Base-by-base conservation (phyloP, 2,888 invertebrate genomes). In the Himalopsyche anomala region DNA sequence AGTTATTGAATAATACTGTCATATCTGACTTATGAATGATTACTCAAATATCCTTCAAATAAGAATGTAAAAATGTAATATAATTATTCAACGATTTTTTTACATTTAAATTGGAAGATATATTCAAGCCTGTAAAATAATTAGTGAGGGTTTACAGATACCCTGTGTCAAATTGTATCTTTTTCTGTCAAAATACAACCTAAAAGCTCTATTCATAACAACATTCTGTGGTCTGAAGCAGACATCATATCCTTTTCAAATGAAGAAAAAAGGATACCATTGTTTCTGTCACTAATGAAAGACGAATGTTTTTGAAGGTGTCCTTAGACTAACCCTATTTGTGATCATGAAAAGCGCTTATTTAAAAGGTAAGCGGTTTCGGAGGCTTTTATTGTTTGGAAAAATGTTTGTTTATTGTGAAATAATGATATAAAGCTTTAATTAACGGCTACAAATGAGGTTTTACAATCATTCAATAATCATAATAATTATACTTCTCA, bases 101-200 rank as follows among this genome's bases (percentile, higher is more conserved):
- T 2, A 0, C 1, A 15, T 6, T 4, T 51, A 12, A 12, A 51
- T 51, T 51, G 6, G 5, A 8, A 45, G 6, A 15, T 4, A 51
- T 4, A 51, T 15, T 51, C 51, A 51, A 51, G 15, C 4, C 4
- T 5, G 15, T 51, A 12, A 51, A 12, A 15, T 15, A 62, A 19
- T 62, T 11, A 19, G 28, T 62, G 62, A 62, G 19, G 28, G 11
- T 62, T 62, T 19, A 19, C 28, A 8, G 9, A 62, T 62, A 62
- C 62, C 62, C 62, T 62, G 62, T 62, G 15, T 62, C n/a, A 62
- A 62, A n/a, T 62, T 62, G 62, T 62, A 9, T 62, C 28, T 56
- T 17, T 2, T 56, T 56, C 56, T 2, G 3, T 15, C 19, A 11
- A 62, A 62, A 62, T 62, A 62, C 19, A 6, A 2, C 28, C 19